Evolutionary conservation across 2,797 vertebrate genomes (phyloP), one percentile per base, ranked within the genome.

Genomic region (Lithobates pipiens): DNA sequence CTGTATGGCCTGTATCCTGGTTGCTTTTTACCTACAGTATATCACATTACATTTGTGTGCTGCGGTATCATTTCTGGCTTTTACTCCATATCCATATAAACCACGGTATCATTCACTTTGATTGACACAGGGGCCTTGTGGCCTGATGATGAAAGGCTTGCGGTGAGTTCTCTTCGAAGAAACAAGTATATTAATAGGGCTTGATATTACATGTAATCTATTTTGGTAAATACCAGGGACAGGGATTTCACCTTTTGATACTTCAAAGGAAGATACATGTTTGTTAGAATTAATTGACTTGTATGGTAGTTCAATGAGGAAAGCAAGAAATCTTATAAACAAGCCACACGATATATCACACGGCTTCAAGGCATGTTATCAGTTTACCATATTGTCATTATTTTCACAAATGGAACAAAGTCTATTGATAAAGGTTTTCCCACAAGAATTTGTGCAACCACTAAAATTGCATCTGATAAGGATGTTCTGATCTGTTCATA

Each of bases 71-170:
- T 80, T 50, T 27, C 18, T 46, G 13, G 68, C 46, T 80, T 57
- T 57, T 71, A 18, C 44, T 72, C 21, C 54, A 71, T 80, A 80
- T 80, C 44, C 78, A 54, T 54, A 39, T 80, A 80, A 71, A 71
- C 68, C 78, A 57, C 54, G 57, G 57, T 50, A 72, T 80, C 36
- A 71, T 57, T 80, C 68, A 80, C 78, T 71, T 71, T 72, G 78
- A 80, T 72, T 80, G 78, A 80, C 78, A 72, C 15, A 13, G 68
- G 78, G 78, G 46, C 44, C 68, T 29, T 72, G 68, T 10, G 11
- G 23, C 32, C 68, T 61, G 3, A 67, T 57, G 78, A 80, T 80
- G 68, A 80, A 72, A 80, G 68, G 36, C 29, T 69, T 50, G 29
- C 42, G 46, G 68, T 69, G 68, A 79, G 46, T 80, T 71, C 70